Base-by-base conservation (phyloP, 2,113 vertebrate species). In the Pteropus alecto region DNA sequence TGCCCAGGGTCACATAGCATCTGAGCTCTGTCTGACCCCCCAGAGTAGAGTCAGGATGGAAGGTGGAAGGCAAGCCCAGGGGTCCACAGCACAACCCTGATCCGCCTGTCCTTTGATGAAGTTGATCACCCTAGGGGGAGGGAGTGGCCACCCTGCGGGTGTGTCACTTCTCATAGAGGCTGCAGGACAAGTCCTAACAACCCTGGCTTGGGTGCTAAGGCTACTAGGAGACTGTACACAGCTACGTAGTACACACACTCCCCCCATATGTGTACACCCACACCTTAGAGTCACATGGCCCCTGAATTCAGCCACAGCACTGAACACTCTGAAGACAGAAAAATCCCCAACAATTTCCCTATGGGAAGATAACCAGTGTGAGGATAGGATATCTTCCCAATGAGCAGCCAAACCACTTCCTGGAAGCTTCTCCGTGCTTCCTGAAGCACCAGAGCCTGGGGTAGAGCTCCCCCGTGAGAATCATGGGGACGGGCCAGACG, bases 181-280 rank as follows among this genome's bases (percentile, higher is more conserved):
- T 13, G 6, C 16, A 51, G 54, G 63, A 38, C 38, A 70, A 70
- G 58, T n/a, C 26, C 38, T 33, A 30, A 63, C 6, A 28, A 48
- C 43, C n/a, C 0, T 1, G 35, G 48, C 35, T 19, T 67, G 38
- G 10, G 81, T 65, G 14, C 13, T 11, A 15, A 71, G 46, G 67
- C 73, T 41, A 14, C 41, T 28, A n/a, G 67, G 28, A 28, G 58
- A 43, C 74, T 19, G 4, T 46, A 11, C 12, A 48, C 12, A 51
- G 22, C 33, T 12, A 38, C 41, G 22, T 0, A 0, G 46, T 9
- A 21, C 19, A 43, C 2, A 0, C 10, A 10, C 24, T 24, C n/a
- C 22, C 4, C 2, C 8, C 38, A 24, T 1, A 7, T 0, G 19
- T 0, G 5, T 7, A 19, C 5, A 18, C 21, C 10, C 5, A 4